These are phyloP conservation scores for Cottoperca gobio DNA, from an alignment of 2,797 vertebrate genomes.

Conservation along the genomic window DNA sequence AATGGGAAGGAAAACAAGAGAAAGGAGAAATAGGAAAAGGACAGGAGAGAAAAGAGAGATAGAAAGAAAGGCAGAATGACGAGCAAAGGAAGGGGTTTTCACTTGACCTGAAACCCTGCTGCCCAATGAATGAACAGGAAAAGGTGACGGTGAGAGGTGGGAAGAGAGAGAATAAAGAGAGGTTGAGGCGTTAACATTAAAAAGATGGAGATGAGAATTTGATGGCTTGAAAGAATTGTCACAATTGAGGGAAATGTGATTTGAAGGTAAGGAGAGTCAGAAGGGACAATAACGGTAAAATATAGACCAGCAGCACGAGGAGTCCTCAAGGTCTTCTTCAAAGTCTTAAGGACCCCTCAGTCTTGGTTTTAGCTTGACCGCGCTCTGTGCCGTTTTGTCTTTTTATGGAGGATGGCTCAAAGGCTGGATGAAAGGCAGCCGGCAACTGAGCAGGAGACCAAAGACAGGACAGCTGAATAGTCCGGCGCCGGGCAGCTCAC, in stretches of 20 bases:
- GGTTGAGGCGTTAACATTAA: conserved; percentile 18
- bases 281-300: neutral
- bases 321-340: neutral
- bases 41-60: neutral
- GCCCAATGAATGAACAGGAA: conserved; percentile 4
- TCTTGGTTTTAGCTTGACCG: conserved; percentile 5
- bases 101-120: neutral
- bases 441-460: too few relatives aligned
- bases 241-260: conserved; percentile 18
- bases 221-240: conserved; percentile 21
- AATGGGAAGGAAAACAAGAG: conserved; percentile 2
- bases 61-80: neutral
- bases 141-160: neutral
- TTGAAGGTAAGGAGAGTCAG: conserved; percentile 27
- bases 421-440: too few relatives aligned
- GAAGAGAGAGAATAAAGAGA: neutral
- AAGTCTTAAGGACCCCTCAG: conserved; percentile 14
- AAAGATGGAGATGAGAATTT: conserved; percentile 14
- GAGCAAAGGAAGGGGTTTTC: neutral
- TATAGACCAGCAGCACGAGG: neutral
- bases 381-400: conserved; percentile 18
- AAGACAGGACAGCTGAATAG: too few relatives aligned
- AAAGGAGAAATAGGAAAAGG: neutral
- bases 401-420: neutral
- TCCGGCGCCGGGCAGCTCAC: too few relatives aligned